Conservation (phyloP, 2,797 vertebrate species). For the Esox lucius region DNA sequence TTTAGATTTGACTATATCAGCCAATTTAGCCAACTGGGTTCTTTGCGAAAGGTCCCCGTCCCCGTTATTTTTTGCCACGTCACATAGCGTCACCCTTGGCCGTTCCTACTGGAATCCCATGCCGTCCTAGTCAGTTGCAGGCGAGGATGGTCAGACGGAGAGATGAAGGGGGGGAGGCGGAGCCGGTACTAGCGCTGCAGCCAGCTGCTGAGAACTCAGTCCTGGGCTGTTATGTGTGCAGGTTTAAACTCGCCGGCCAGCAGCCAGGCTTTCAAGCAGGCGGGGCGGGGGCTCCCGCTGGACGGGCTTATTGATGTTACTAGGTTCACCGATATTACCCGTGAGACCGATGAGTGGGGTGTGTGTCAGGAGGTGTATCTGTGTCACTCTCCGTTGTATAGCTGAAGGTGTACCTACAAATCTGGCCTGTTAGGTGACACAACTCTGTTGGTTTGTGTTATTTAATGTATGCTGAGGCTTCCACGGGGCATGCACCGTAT, state of each 20-base stretch:
- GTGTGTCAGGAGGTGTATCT: not conserved
- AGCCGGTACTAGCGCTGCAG: not conserved
- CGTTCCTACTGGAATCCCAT: not conserved
- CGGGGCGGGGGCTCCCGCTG: not conserved
- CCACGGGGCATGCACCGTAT: not conserved
- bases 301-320: too few species aligned
- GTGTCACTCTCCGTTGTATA: not conserved
- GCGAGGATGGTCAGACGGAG: slow-evolving; percentile 6
- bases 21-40: not conserved
- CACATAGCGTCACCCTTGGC: not conserved
- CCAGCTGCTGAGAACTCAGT: not conserved
- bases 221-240: not conserved
- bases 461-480: not conserved
- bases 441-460: not conserved
- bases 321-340: not conserved
- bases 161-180: not conserved
- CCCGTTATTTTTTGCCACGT: not conserved
- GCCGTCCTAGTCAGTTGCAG: not conserved
- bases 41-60: not conserved
- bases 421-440: not conserved
- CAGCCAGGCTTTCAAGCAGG: not conserved
- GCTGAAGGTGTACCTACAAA: not conserved
- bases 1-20: not conserved
- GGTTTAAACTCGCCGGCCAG: not conserved
- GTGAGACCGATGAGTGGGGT: not conserved